phyloP scores from a whole-genome alignment of 2,797 vertebrate species.

The Crax fasciolata region DNA sequence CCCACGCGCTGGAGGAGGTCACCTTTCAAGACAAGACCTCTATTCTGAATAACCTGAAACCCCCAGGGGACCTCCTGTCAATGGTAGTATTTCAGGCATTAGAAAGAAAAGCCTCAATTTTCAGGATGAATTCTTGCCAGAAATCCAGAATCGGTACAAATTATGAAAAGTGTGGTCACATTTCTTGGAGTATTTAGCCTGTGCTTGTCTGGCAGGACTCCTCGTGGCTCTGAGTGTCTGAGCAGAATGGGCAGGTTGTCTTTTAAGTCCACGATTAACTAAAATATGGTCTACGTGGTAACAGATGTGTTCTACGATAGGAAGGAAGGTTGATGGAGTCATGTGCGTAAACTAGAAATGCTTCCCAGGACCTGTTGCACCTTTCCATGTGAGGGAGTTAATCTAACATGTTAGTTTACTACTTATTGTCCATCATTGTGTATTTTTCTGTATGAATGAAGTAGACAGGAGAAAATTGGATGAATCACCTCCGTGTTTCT shows the following conservation, averaged over 20 bases:
- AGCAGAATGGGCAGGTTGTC: neutral
- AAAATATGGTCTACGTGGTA: neutral
- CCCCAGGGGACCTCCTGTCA: neutral
- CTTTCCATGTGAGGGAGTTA: neutral
- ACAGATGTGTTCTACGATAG: neutral
- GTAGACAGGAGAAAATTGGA: conserved; percentile 38
- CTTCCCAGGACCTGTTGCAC: neutral
- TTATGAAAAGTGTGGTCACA: neutral
- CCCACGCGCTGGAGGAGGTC: neutral
- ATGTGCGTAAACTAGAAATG: neutral
- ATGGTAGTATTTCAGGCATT: neutral
- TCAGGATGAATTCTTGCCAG: neutral
- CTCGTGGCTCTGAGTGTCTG: neutral
- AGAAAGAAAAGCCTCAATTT: neutral
- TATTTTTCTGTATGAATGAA: conserved; percentile 52
- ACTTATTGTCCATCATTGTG: neutral
- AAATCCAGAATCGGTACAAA: neutral
- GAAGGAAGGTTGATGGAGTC: neutral
- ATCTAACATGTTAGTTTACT: neutral
- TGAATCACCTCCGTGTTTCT: conserved; percentile 40
- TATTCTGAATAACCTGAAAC: neutral
- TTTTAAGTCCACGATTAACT: neutral
- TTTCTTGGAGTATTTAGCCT: neutral
- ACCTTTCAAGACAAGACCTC: neutral
- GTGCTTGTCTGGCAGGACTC: neutral